Conservation (phyloP, 2,888 invertebrate species). For the Antitype chi region DNA sequence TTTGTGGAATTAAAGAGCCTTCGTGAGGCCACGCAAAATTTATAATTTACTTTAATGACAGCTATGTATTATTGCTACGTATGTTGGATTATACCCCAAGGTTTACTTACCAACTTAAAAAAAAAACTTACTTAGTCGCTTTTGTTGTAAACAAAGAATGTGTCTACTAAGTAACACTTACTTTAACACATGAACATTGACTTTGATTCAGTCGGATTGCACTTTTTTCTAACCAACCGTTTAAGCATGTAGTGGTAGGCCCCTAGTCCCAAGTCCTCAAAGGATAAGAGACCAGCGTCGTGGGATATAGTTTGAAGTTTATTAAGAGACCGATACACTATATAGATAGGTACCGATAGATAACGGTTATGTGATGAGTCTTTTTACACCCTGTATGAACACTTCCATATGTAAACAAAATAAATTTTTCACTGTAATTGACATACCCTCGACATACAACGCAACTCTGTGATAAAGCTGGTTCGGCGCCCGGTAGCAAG, state of each 20-base stretch:
- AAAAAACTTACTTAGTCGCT: not conserved
- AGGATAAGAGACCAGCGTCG: no score
- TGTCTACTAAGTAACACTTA: not conserved
- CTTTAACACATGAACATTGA: not conserved
- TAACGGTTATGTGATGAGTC: no score
- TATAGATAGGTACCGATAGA: no score
- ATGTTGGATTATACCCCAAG: slow-evolving; percentile 18
- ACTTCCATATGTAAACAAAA: not conserved
- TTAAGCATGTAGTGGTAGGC: no score
- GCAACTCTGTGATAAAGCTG: not conserved
- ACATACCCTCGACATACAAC: slow-evolving; percentile 11
- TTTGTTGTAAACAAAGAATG: slow-evolving; percentile 29
- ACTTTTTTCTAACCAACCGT: not conserved
- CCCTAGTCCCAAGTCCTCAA: not conserved
- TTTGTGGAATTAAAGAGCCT: slow-evolving; percentile 5
- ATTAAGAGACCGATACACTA: no score
- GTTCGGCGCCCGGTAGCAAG: slow-evolving; percentile 1
- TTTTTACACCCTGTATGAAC: not conserved
- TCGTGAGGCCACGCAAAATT: slow-evolving; percentile 10
- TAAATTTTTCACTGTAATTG: slow-evolving; percentile 13
- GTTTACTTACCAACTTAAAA: slow-evolving; percentile 7
- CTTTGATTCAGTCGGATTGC: not conserved
- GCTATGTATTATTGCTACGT: not conserved
- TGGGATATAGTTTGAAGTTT: no score
- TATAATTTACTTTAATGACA: slow-evolving; percentile 28